Evolutionary conservation across 2,888 invertebrate species (phyloP), one percentile per base, ranked within the genome.

Genomic region (Pristionchus exspectatus): DNA sequence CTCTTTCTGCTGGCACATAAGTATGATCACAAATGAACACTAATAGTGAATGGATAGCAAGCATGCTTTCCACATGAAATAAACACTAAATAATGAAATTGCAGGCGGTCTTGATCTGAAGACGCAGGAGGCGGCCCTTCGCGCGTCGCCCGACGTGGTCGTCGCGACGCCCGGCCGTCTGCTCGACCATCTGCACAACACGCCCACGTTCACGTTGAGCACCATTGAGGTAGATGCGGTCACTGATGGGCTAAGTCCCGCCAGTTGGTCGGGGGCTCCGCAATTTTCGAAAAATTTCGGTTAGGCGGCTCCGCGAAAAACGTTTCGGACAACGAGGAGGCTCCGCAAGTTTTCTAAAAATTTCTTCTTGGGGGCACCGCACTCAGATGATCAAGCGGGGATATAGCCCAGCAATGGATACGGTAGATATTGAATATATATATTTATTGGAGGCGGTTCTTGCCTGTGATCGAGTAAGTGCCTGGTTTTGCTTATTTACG

Each of bases 131-230:
- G 96, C 96, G 27, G 96, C 96, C 16, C 94, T 96, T 69, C 96
- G 98, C 38, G 97, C 97, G 93, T 97, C 97, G 95, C 99, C 99
- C 0, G 99, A 99, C 95, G 97, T 99, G 93, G 98, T 99, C 50
- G 98, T 99, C 94, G 99, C 99, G 0, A 99, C 99, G 0, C 99
- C 99, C 0, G 99, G 99, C 90, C 97, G 99, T 92, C 96, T 99
- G 69, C 98, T 99, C 91, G 99, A 99, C 96, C 99, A 99, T 96
- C 96, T 99, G 85, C 97, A 97, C 95, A 98, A 98, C 96, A 97
- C 98, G 0, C 98, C 98, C 0, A 97, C 97, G 14, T 99, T 99
- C 95, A 95, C 95, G 90, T 96, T 99, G 89, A 97, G 97, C 94
- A 97, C 97, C 89, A 97, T 99, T 91, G 99, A 99, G 96, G 93